These are phyloP conservation scores for Threskiornis aethiopicus DNA, from an alignment of 2,797 vertebrate genomes.

Conservation along the genomic window DNA sequence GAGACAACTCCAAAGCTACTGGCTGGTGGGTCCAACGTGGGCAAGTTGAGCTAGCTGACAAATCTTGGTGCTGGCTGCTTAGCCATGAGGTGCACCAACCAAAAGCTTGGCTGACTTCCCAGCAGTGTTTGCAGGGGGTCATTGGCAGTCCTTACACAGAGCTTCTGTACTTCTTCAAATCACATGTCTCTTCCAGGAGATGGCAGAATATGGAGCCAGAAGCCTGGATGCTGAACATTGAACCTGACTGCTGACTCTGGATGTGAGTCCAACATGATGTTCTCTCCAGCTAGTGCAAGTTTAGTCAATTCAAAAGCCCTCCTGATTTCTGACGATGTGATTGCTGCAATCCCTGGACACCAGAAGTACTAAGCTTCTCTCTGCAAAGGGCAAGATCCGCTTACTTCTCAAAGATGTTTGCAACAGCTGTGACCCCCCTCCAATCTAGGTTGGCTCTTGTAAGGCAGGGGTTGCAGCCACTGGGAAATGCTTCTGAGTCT, in stretches of 20 bases:
- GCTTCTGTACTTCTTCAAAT: neutral
- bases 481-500: neutral
- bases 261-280: rapidly evolving
- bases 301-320: neutral
- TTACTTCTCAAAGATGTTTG: neutral
- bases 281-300: neutral
- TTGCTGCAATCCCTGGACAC: neutral
- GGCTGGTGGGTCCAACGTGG: neutral
- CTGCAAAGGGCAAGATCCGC: neutral
- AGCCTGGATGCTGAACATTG: neutral
- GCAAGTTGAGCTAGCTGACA: neutral
- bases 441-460: neutral
- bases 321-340: neutral
- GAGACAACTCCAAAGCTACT: neutral
- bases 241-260: no score
- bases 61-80: neutral
- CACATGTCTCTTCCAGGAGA: neutral
- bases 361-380: neutral
- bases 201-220: rapidly evolving
- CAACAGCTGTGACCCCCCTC: neutral
- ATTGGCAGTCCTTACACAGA: neutral
- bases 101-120: neutral
- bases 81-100: neutral
- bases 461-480: neutral
- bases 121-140: neutral